A percentile compares a stretch with the other conserved stretches of the same genome.
phyloP scores from a whole-genome alignment of 2,113 vertebrate species.

The Ailuropoda melanoleuca region DNA sequence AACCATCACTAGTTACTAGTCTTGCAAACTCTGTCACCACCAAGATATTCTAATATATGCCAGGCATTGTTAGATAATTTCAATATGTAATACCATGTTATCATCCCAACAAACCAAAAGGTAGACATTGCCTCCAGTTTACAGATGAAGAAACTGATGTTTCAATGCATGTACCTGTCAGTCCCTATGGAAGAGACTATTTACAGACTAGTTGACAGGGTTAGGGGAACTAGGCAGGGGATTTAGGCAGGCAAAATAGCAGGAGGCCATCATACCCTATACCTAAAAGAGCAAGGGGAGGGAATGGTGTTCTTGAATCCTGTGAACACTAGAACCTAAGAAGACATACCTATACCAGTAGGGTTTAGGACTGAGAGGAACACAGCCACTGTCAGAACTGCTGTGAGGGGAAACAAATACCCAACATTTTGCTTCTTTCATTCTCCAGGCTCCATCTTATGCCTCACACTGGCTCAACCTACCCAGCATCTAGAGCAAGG shows the following conservation, averaged over 20 bases:
- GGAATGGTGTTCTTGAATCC: background rate
- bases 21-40: background rate
- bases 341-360: rapidly evolving
- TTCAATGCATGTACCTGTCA: background rate
- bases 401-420: background rate
- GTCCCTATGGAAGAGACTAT: background rate
- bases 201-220: background rate
- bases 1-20: background rate
- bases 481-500: background rate
- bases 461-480: background rate
- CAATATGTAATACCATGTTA: background rate
- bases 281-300: no score
- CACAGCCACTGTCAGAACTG: background rate
- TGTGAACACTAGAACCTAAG: background rate
- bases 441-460: background rate
- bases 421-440: background rate
- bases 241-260: background rate
- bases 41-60: background rate
- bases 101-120: background rate
- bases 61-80: background rate
- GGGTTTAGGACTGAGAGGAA: background rate
- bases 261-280: background rate
- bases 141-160: background rate
- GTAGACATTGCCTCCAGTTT: background rate
- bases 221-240: background rate